Percentiles rank a stretch among this genome's conserved stretches.
Evolutionary conservation across 2,888 invertebrate species (phyloP).

Genomic region (Diabrotica balteata): DNA sequence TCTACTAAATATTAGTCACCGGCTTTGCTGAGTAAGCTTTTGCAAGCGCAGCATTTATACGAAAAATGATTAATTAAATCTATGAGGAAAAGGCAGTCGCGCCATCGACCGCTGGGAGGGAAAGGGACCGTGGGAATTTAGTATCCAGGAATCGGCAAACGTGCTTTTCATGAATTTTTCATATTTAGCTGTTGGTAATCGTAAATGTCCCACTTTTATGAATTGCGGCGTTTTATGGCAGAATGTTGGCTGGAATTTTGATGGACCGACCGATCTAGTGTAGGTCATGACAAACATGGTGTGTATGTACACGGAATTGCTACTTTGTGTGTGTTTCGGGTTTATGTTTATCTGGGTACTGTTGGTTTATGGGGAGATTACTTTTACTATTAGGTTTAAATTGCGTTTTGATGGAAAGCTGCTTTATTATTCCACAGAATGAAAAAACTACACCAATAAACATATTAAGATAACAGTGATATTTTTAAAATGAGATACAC

Average conservation of each 20-base stretch:
- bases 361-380: too few species aligned
- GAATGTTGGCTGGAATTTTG: conserved; percentile 28
- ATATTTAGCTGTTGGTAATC: conserved; percentile 39
- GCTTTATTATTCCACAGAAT: too few species aligned
- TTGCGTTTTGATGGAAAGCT: too few species aligned
- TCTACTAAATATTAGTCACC: conserved; percentile 29
- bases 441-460: too few species aligned
- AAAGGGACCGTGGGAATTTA: conserved; percentile 27
- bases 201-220: conserved; percentile 34
- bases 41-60: conserved; percentile 29
- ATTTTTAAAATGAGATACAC: too few species aligned
- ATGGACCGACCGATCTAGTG: conserved; percentile 22
- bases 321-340: conserved; percentile 15
- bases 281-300: conserved; percentile 22
- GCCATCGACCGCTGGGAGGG: neutral
- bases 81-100: conserved; percentile 31
- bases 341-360: too few species aligned
- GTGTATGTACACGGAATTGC: conserved; percentile 12
- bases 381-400: too few species aligned
- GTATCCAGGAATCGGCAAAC: conserved; percentile 35
- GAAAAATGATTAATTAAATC: conserved; percentile 33
- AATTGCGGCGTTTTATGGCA: conserved; percentile 31
- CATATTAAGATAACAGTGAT: too few species aligned
- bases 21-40: conserved; percentile 30
- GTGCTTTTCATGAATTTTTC: conserved; percentile 40